These are phyloP conservation scores for Amaurobius ferox DNA, from an alignment of 2,888 invertebrate genomes.

Conservation along the genomic window DNA sequence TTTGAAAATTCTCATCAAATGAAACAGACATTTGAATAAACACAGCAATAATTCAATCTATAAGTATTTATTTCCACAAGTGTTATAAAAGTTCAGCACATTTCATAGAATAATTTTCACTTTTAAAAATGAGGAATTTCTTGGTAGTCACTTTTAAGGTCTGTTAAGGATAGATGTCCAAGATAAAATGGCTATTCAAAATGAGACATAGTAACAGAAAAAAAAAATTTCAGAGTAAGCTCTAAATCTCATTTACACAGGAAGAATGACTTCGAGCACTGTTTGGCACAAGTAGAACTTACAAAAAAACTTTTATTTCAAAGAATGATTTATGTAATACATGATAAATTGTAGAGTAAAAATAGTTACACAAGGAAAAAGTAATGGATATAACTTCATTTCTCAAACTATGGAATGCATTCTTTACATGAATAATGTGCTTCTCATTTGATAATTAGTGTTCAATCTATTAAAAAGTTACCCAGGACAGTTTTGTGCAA, in stretches of 20 bases:
- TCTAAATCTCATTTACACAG: conserved; percentile 44
- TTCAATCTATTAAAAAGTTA: too few species aligned
- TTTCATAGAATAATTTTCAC: conserved; percentile 56
- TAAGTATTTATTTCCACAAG: conserved; percentile 64
- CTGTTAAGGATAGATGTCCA: not conserved
- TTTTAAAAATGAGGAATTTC: conserved; percentile 21
- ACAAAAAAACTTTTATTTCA: not conserved
- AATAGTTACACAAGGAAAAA: not conserved
- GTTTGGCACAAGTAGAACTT: conserved; percentile 50
- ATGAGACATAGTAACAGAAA: conserved; percentile 1
- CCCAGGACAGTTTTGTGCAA: too few species aligned
- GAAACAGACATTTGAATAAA: not conserved
- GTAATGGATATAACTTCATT: not conserved
- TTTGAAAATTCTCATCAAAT: too few species aligned
- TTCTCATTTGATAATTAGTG: too few species aligned
- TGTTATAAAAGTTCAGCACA: conserved; percentile 70
- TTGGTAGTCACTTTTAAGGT: not conserved
- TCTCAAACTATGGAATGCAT: conserved; percentile 14
- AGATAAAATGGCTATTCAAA: conserved; percentile 5
- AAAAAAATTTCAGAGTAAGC: conserved; percentile 40
- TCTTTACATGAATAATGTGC: not conserved
- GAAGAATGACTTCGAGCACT: conserved; percentile 30
- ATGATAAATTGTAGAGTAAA: not conserved
- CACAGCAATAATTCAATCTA: conserved; percentile 35
- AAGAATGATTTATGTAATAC: not conserved